These are phyloP conservation scores for Vicugna pacos DNA, from an alignment of 2,113 vertebrate genomes.

Conservation along the genomic window DNA sequence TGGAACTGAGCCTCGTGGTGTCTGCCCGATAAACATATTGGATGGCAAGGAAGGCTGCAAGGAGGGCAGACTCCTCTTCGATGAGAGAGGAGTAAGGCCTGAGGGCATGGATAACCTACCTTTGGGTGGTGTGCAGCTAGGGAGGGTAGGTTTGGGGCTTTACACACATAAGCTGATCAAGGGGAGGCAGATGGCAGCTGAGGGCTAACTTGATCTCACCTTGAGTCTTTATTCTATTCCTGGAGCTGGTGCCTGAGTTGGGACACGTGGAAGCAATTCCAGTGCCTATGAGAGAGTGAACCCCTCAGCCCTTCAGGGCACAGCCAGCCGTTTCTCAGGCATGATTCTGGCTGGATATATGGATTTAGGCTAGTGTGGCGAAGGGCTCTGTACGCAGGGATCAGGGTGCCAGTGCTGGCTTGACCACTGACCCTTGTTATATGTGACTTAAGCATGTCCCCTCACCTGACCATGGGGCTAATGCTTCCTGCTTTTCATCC, in stretches of 20 bases:
- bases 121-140: neutral
- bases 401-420: neutral
- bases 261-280: neutral
- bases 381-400: neutral
- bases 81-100: neutral
- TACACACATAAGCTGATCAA: neutral
- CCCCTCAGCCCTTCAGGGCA: neutral
- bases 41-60: conserved; percentile 18
- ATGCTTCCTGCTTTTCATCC: conserved; percentile 28
- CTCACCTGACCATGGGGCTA: neutral
- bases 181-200: neutral
- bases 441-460: neutral
- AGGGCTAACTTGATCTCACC: neutral
- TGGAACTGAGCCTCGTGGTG: conserved; percentile 48
- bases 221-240: neutral
- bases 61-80: neutral
- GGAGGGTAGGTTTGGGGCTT: neutral
- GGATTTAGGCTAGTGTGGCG: neutral
- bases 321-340: neutral
- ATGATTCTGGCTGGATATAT: conserved; percentile 34
- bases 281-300: neutral
- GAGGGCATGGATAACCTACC: neutral
- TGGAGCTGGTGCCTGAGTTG: neutral
- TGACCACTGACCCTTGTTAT: neutral
- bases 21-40: conserved; percentile 57